Percentiles rank a stretch among this genome's conserved stretches.
phyloP scores from a whole-genome alignment of 2,113 vertebrate species.

The Macrotus californicus region DNA sequence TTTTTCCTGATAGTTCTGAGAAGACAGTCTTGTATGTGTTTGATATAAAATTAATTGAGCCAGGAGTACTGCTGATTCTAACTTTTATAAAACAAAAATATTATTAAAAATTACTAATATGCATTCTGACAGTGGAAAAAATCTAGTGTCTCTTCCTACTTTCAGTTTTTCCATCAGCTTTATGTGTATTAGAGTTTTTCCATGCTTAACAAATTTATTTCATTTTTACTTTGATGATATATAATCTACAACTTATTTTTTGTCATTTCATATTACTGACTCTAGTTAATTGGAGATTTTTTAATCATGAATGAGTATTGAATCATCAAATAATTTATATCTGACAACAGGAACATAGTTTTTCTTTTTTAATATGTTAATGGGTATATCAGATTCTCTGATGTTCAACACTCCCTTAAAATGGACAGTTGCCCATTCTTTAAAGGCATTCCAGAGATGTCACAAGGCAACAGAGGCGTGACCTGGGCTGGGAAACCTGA shows the following conservation, averaged over 20 bases:
- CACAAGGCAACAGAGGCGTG: not conserved
- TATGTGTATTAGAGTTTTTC: not conserved
- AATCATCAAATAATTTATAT: not conserved
- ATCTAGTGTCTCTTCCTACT: not conserved
- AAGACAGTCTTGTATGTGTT: not conserved
- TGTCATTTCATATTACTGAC: not conserved
- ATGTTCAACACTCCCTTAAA: not conserved
- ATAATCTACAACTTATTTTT: not conserved
- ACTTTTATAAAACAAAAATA: not conserved
- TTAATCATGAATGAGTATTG: not conserved
- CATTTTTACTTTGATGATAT: constrained; percentile 5
- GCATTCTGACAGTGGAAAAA: not conserved
- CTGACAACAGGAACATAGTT: not conserved
- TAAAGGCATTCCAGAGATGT: not conserved
- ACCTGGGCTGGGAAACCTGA: not conserved
- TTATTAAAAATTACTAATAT: constrained; percentile 24
- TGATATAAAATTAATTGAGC: constrained; percentile 7
- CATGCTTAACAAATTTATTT: not conserved
- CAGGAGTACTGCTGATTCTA: not conserved
- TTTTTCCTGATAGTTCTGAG: not conserved
- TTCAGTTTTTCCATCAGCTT: not conserved
- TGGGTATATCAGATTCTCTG: not conserved
- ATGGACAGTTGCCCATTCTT: not conserved
- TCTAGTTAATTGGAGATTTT: not conserved
- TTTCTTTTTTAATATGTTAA: constrained; percentile 4